These are phyloP conservation scores for Zaprionus davidi DNA, from an alignment of 1,140 invertebrate species.

Conservation along the genomic window DNA sequence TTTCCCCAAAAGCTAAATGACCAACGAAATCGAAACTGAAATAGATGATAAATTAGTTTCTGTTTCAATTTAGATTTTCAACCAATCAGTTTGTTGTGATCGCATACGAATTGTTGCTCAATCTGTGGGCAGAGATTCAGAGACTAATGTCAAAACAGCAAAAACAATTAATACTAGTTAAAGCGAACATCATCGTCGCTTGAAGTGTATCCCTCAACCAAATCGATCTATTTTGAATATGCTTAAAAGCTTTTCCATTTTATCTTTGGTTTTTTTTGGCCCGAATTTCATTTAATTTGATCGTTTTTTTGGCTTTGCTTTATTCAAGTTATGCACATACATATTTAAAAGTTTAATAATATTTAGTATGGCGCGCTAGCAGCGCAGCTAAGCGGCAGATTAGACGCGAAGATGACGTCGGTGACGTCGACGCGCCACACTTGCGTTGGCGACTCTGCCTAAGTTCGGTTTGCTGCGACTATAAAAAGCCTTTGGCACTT, in stretches of 20 bases:
- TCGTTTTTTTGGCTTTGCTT: conserved; percentile 52
- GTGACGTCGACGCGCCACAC: conserved; percentile 5
- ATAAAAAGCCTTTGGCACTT: conserved; percentile 58
- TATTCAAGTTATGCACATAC: conserved; percentile 49
- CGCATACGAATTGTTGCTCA: conserved; percentile 14
- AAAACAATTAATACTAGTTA: conserved; percentile 38
- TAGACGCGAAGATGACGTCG: conserved; percentile 44
- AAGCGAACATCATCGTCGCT: not conserved
- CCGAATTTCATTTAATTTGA: conserved; percentile 60
- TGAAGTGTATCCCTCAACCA: conserved; percentile 43
- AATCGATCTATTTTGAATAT: conserved; percentile 9
- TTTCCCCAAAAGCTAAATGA: conserved; percentile 48
- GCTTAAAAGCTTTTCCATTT: conserved; percentile 33
- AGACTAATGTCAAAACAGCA: conserved; percentile 35
- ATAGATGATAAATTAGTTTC: conserved; percentile 64
- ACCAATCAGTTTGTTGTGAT: conserved; percentile 5
- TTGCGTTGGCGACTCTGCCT: conserved; percentile 37
- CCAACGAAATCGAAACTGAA: conserved; percentile 65
- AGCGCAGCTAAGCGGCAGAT: conserved; percentile 61
- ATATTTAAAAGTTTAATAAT: conserved; percentile 57
- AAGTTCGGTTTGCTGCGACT: conserved; percentile 30
- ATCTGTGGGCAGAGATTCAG: conserved; percentile 7
- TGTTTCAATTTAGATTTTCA: not conserved
- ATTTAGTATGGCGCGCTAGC: conserved; percentile 61
- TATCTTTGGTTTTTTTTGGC: conserved; percentile 37